These are phyloP conservation scores for Malacoraja senta DNA, from an alignment of 2,797 vertebrate species.

Conservation along the genomic window DNA sequence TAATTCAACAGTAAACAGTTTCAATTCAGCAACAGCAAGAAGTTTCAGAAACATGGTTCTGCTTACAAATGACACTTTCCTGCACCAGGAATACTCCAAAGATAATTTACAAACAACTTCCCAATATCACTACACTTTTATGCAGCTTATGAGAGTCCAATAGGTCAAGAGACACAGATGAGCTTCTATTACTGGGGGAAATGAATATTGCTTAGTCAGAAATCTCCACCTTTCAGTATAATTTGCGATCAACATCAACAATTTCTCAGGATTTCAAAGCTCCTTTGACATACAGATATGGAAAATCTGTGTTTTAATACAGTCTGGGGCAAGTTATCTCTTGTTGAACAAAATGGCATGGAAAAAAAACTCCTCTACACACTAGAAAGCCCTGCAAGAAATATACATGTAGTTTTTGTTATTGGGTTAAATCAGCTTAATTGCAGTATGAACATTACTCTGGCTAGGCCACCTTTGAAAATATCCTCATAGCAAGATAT, in stretches of 20 bases:
- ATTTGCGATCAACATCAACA: background rate
- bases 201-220: background rate
- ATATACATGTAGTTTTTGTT: background rate
- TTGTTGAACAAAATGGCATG: background rate
- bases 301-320: background rate
- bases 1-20: background rate
- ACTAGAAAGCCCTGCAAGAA: background rate
- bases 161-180: background rate
- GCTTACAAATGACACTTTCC: background rate
- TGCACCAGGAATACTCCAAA: background rate
- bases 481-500: background rate
- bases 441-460: background rate
- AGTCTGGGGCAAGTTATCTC: background rate
- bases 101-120: background rate
- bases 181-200: background rate
- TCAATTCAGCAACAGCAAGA: constrained; percentile 2
- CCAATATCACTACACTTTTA: background rate
- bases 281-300: background rate
- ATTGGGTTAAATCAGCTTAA: background rate
- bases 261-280: background rate
- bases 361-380: background rate
- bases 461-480: background rate
- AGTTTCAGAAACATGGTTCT: background rate
- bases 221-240: background rate
- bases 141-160: background rate